Evolutionary conservation across 2,797 vertebrate genomes (phyloP).

Genomic region (Miichthys miiuy): DNA sequence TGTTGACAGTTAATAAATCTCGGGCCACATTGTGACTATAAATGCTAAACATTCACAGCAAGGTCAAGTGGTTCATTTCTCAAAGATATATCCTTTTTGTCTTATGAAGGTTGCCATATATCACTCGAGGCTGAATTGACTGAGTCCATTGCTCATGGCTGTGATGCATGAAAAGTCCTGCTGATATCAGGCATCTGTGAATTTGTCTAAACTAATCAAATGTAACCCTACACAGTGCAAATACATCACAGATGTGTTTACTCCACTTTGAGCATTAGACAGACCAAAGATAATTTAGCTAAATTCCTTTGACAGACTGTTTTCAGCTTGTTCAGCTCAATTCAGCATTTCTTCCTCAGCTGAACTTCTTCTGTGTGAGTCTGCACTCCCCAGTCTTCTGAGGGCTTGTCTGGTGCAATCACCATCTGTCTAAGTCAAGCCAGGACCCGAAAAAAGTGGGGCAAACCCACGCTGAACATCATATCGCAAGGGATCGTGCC

Average conservation of each 20-base stretch:
- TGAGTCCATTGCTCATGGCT: conserved; percentile 33
- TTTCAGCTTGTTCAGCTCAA: conserved; percentile 68
- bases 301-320: conserved; percentile 60
- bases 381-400: conserved; percentile 55
- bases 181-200: conserved; percentile 29
- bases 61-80: conserved; percentile 69
- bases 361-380: conserved; percentile 45
- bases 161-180: conserved; percentile 32
- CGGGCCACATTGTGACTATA: conserved; percentile 44
- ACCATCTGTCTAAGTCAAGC: conserved; percentile 66
- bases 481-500: conserved; percentile 43
- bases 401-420: conserved; percentile 74
- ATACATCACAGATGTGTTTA: conserved; percentile 24
- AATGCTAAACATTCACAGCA: conserved; percentile 67
- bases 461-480: conserved; percentile 45
- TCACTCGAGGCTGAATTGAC: conserved; percentile 58
- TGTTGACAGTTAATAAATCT: conserved; percentile 74
- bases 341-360: conserved; percentile 52
- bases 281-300: conserved; percentile 32
- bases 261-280: conserved; percentile 24
- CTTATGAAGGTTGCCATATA: conserved; percentile 66
- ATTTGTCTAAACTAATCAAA: not conserved
- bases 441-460: conserved; percentile 37
- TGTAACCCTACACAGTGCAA: not conserved
- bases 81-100: conserved; percentile 70